phyloP scores from a whole-genome alignment of 1,140 invertebrate genomes.

The Nautilus pompilius region DNA sequence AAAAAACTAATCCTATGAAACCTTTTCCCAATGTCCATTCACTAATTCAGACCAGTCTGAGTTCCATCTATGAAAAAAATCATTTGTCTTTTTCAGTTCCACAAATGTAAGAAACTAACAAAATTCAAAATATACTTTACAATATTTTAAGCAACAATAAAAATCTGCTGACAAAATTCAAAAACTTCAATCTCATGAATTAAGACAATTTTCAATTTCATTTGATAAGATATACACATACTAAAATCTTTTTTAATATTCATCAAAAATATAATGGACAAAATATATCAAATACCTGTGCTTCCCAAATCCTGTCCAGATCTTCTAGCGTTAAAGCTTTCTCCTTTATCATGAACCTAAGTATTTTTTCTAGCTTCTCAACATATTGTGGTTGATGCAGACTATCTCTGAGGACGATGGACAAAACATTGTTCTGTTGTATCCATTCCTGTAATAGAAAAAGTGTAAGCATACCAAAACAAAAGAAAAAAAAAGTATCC shows the following conservation, averaged over 20 bases:
- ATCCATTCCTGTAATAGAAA: conserved; percentile 79
- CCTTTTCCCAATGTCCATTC: no score
- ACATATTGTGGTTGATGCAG: conserved; percentile 95
- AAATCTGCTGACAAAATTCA: no score
- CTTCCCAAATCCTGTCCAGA: conserved; percentile 92
- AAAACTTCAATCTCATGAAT: no score
- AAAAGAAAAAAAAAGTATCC: not conserved
- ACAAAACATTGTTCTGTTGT: conserved; percentile 90
- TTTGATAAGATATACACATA: no score
- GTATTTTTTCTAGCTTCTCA: conserved; percentile 95
- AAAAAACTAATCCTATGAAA: no score
- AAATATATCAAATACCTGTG: conserved; percentile 64
- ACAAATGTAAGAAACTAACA: no score
- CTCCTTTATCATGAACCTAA: conserved; percentile 95
- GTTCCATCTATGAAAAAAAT: no score
- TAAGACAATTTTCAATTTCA: no score
- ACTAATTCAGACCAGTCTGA: no score
- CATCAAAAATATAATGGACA: not conserved
- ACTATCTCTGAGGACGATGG: conserved; percentile 92
- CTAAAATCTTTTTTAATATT: not conserved
- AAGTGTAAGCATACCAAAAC: not conserved
- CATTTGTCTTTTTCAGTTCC: no score
- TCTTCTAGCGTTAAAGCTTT: conserved; percentile 85
- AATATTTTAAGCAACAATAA: no score
- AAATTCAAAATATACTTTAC: no score